Evolutionary conservation across 2,113 vertebrate species (phyloP).

Genomic region (Acanthochromis polyacanthus): DNA sequence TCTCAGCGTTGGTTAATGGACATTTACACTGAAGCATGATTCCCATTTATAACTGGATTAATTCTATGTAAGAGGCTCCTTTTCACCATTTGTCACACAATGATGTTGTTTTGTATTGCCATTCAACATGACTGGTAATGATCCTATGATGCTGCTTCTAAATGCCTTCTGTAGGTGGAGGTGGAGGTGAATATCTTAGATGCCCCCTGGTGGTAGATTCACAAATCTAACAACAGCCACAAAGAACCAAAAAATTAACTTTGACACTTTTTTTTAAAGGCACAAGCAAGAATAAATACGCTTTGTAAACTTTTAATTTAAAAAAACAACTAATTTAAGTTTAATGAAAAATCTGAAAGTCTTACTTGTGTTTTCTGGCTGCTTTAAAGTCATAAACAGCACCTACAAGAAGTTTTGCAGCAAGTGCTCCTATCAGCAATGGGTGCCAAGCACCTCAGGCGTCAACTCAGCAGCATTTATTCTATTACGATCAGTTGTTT

Average conservation of each 20-base stretch:
- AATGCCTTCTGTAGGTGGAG: background rate
- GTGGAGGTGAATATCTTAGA: conserved; percentile 11
- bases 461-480: conserved; percentile 43
- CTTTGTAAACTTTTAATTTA: background rate
- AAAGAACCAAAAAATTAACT: background rate
- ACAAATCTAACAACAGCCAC: background rate
- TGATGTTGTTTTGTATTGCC: background rate
- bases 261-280: background rate
- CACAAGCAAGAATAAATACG: background rate
- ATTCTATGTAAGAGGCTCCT: background rate
- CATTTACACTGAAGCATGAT: conserved; percentile 23
- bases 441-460: background rate
- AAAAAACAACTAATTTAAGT: too few relatives aligned
- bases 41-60: conserved; percentile 40
- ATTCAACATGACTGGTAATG: background rate
- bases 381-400: conserved; percentile 13
- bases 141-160: background rate
- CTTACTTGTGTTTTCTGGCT: background rate
- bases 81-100: conserved; percentile 12
- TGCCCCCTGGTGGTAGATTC: conserved; percentile 67
- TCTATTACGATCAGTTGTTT: conserved; percentile 16
- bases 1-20: conserved; percentile 52
- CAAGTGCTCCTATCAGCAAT: background rate
- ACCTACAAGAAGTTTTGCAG: conserved; percentile 10
- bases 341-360: background rate